Conservation (phyloP, 1,140 invertebrate species). For the Formica exsecta region DNA sequence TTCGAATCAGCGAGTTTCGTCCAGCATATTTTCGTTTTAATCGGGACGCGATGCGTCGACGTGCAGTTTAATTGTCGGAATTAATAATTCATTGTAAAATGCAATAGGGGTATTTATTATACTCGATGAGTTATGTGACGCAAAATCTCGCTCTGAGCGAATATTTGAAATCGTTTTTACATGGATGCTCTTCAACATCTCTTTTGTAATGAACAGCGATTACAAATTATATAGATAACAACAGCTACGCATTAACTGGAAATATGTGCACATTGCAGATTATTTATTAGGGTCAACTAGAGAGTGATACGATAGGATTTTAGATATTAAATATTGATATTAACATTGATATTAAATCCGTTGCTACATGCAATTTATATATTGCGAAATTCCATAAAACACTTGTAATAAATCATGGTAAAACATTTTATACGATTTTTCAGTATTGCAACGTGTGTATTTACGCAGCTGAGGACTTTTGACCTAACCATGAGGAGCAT, state of each 20-base stretch:
- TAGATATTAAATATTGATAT: too few species aligned
- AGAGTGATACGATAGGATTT: neutral
- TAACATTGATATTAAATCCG: constrained; percentile 6
- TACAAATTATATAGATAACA: constrained; percentile 7
- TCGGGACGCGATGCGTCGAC: neutral
- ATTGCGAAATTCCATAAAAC: constrained; percentile 9
- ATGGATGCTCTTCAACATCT: constrained; percentile 12
- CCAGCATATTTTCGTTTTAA: constrained; percentile 60
- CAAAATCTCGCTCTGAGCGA: neutral
- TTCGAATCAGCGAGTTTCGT: neutral
- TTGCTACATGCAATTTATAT: neutral
- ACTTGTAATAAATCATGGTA: neutral
- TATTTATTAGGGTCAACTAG: constrained; percentile 5
- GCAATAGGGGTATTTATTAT: constrained; percentile 13
- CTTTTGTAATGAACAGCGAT: constrained; percentile 33
- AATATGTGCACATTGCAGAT: constrained; percentile 15
- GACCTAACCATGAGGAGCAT: constrained; percentile 35
- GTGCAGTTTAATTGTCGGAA: constrained; percentile 59
- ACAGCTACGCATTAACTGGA: constrained; percentile 6
- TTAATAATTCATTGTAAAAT: constrained; percentile 61
- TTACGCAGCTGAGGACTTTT: neutral
- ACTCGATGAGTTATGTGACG: constrained; percentile 28
- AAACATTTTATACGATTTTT: constrained; percentile 41
- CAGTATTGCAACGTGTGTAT: constrained; percentile 12
- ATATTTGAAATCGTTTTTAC: constrained; percentile 25